Evolutionary conservation across 2,888 invertebrate genomes (phyloP).

Genomic region (Autographa pulchrina): DNA sequence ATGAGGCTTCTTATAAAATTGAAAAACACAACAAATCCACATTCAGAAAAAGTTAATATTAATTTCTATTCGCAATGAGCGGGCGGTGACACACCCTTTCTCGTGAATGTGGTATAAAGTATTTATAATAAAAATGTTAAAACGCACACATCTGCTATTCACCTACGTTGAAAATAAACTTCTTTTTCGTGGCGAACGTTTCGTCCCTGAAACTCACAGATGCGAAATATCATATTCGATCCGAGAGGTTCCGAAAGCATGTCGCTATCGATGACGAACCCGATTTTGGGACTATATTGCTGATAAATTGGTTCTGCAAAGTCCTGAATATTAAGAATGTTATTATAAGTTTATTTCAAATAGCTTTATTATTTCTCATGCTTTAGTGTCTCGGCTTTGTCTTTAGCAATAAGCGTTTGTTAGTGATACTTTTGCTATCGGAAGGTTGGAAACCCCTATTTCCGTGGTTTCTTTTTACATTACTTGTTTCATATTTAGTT

Average conservation of each 20-base stretch:
- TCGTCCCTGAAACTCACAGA: constrained; percentile 75
- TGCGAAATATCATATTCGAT: constrained; percentile 53
- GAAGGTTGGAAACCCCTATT: constrained; percentile 13
- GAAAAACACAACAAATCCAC: constrained; percentile 71
- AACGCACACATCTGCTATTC: constrained; percentile 77
- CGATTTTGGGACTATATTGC: constrained; percentile 82
- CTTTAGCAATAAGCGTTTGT: constrained; percentile 79
- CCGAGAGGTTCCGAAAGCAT: constrained; percentile 63
- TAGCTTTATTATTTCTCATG: constrained; percentile 64
- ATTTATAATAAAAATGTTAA: constrained; percentile 59
- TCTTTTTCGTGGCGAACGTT: constrained; percentile 65
- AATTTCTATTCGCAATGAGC: constrained; percentile 35
- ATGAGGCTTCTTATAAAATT: constrained; percentile 62
- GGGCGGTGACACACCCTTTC: constrained; percentile 44
- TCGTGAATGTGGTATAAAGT: constrained; percentile 71
- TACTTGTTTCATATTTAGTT: neutral
- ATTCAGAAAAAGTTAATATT: constrained; percentile 66
- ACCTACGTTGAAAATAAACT: constrained; percentile 83
- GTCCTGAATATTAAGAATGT: constrained; percentile 83
- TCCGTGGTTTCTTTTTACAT: neutral
- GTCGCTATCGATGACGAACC: constrained; percentile 78
- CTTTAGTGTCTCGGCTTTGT: constrained; percentile 69
- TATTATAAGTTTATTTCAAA: constrained; percentile 67
- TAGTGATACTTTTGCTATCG: constrained; percentile 62
- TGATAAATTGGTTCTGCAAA: constrained; percentile 75